Conservation (phyloP, 2,113 vertebrate genomes). For the Melanotaenia duboulayi region DNA sequence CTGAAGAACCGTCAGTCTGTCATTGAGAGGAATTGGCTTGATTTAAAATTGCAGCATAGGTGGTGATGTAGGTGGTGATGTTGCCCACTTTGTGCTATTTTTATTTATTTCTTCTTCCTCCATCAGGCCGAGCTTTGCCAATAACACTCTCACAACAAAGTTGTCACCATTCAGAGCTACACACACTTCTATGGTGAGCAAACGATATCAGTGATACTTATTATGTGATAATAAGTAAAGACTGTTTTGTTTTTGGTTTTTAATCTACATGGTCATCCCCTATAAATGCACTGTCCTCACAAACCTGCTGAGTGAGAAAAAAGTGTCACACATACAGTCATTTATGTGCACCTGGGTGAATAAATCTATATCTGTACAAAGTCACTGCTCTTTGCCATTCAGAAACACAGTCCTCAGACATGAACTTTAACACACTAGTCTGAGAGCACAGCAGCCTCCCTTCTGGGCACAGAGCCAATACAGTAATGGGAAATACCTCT, state of each 20-base stretch:
- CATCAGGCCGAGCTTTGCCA: not conserved
- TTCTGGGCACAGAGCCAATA: slow-evolving; percentile 58
- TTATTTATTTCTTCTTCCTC: not conserved
- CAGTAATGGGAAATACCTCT: slow-evolving; percentile 61
- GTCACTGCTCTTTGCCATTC: slow-evolving; percentile 25
- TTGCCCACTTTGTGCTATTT: too few species aligned
- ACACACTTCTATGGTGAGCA: not conserved
- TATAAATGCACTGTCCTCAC: slow-evolving; percentile 19
- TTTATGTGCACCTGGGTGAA: slow-evolving; percentile 23
- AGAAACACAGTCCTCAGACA: slow-evolving; percentile 56
- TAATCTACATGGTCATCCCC: not conserved
- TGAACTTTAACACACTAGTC: slow-evolving; percentile 77
- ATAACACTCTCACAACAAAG: not conserved
- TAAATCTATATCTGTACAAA: slow-evolving; percentile 15
- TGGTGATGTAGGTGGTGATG: too few species aligned
- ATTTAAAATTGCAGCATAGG: too few species aligned
- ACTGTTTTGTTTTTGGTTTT: too few species aligned
- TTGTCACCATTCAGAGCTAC: not conserved
- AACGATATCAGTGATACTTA: not conserved
- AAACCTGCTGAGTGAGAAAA: slow-evolving; percentile 27
- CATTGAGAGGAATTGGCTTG: too few species aligned
- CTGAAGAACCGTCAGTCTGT: too few species aligned
- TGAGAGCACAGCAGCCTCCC: slow-evolving; percentile 27
- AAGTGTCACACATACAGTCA: slow-evolving; percentile 17
- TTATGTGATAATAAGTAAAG: not conserved